Base-by-base conservation (phyloP, 2,797 vertebrate species). In the Carapus acus region DNA sequence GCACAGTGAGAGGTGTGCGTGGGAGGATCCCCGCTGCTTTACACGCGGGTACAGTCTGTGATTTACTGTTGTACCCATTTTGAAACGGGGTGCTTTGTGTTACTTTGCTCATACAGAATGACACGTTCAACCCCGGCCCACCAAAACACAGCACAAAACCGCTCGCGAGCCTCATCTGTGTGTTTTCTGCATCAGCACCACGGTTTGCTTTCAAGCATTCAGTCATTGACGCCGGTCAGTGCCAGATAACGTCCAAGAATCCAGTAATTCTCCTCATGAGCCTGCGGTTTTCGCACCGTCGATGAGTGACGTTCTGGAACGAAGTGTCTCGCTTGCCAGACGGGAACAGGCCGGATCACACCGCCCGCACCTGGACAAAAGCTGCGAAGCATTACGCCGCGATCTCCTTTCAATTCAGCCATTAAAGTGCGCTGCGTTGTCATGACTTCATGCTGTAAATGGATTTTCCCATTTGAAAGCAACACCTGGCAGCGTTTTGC, bases 401-500 rank as follows among this genome's bases (percentile, higher is more conserved):
- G 23, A 56, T 63, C 46, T 15, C 49, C 39, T 46, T 42, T 23
- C 27, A 42, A 17, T 47, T 7, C 22, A 38, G 13, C 16, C 46
- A 37, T 67, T 41, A 62, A 57, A 74, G 46, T 39, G 18, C 21
- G 37, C 43, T 24, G 27, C 39, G 50, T 22, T 44, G 7, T 41
- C 14, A 46, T 76, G 58, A 75, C 61, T 71, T 76, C 58, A 69
- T 54, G 20, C 39, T 42, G 15, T 54, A 61, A 67, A 67, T 69
- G 45, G 43, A 73, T 74, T 57, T 68, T 77, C 40, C 40, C 43
- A 16, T 67, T 59, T 65, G 33, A 71, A 68, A 62, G 36, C 46
- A 62, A 65, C 79, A 83, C 71, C 64, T 80, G 78, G 65, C 47
- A 73, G 43, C 41, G 69, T 67, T 79, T 76, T 77, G 13, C 34